Evolutionary conservation across 2,797 vertebrate genomes (phyloP).

Genomic region (Silurus aristotelis): DNA sequence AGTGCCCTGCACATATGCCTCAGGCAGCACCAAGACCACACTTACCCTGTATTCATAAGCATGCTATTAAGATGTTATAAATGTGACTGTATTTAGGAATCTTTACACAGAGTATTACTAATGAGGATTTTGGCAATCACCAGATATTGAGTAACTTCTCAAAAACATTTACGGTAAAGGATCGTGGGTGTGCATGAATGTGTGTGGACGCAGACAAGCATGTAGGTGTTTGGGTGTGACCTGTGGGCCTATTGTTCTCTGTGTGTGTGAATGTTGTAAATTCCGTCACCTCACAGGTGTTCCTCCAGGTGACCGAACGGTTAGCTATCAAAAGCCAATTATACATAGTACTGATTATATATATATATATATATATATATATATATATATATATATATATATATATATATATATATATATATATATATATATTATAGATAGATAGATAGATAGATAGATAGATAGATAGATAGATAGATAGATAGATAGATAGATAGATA

Average conservation of each 20-base stretch:
- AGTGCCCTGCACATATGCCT: background rate
- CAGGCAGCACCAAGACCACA: background rate
- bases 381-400: too few species aligned
- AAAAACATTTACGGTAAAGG: conserved; percentile 7
- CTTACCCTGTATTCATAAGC: background rate
- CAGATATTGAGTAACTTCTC: conserved; percentile 33
- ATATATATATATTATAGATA: too few species aligned
- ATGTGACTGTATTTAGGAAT: background rate
- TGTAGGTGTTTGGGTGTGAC: conserved; percentile 34
- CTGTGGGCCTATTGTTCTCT: conserved; percentile 26
- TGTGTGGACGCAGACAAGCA: background rate
- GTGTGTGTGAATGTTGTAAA: background rate
- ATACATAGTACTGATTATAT: background rate
- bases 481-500: too few species aligned
- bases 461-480: too few species aligned
- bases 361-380: too few species aligned
- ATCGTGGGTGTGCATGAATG: background rate
- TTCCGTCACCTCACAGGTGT: conserved; percentile 12
- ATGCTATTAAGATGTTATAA: background rate
- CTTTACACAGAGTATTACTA: background rate
- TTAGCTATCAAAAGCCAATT: background rate
- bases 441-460: too few species aligned
- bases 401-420: too few species aligned
- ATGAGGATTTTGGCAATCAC: conserved; percentile 4
- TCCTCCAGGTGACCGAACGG: background rate